These are phyloP conservation scores for Steatocranus sp. DNA, from an alignment of 2,797 vertebrate species.

Conservation along the genomic window DNA sequence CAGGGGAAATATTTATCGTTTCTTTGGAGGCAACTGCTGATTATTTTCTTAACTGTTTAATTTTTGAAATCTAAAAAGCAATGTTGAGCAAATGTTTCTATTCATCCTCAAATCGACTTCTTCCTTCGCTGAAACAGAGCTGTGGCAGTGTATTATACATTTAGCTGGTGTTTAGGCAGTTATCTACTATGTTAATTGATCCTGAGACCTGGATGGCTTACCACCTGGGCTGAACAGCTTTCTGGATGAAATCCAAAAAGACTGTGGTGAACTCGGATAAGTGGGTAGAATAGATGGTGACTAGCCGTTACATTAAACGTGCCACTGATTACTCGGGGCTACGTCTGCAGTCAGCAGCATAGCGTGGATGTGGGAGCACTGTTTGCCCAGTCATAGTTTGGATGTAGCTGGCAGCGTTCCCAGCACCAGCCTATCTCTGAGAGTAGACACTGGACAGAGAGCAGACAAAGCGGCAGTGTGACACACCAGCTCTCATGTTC, in stretches of 20 bases:
- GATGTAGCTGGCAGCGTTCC: conserved; percentile 42
- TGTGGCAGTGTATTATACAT: neutral
- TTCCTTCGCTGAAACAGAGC: neutral
- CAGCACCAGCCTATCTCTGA: conserved; percentile 23
- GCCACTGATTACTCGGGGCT: neutral
- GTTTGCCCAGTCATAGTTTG: conserved; percentile 50
- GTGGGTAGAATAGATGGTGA: conserved; percentile 9
- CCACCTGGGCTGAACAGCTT: neutral
- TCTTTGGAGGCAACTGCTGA: neutral
- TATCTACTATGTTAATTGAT: neutral
- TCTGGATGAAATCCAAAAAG: neutral
- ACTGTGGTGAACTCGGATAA: neutral
- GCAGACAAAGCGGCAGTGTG: conserved; percentile 53
- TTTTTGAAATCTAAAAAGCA: neutral
- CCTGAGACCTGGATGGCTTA: neutral
- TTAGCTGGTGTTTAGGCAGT: neutral
- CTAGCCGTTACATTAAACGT: neutral
- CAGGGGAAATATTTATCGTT: neutral
- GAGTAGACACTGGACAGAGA: conserved; percentile 26
- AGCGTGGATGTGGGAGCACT: neutral
- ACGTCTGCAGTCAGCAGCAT: conserved; percentile 11
- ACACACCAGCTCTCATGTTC: conserved; percentile 39
- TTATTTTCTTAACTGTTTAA: neutral
- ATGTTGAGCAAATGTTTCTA: neutral
- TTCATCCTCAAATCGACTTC: neutral